These are phyloP conservation scores for Centroberyx gerrardi DNA, from an alignment of 2,797 vertebrate species.

Conservation along the genomic window DNA sequence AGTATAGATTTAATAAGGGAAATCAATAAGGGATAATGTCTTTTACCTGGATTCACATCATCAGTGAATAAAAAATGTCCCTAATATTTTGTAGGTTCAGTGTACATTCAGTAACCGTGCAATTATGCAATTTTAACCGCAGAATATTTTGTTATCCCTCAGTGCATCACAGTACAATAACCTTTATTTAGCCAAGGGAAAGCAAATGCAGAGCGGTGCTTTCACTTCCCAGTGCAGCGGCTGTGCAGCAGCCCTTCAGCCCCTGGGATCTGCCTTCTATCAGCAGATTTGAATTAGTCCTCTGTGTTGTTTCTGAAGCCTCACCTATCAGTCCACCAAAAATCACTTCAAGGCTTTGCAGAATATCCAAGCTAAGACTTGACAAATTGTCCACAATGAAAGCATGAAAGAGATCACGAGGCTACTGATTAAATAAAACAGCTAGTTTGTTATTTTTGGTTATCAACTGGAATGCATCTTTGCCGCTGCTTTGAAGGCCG, in stretches of 20 bases:
- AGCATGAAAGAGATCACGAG: background rate
- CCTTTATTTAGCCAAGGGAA: slow-evolving; percentile 17
- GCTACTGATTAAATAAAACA: background rate
- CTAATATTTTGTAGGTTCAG: no score
- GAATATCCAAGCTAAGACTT: slow-evolving; percentile 3
- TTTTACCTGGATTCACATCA: no score
- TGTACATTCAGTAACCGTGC: no score
- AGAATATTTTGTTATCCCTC: background rate
- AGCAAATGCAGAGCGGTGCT: slow-evolving; percentile 8
- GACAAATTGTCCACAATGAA: background rate
- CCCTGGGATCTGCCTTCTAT: slow-evolving; percentile 2
- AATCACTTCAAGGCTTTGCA: background rate
- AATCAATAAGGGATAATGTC: no score
- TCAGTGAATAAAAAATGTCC: no score
- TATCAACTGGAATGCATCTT: background rate
- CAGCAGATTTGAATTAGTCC: slow-evolving; percentile 25
- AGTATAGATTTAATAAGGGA: no score
- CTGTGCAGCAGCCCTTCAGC: slow-evolving; percentile 4
- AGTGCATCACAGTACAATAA: background rate
- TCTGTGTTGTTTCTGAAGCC: slow-evolving; percentile 19
- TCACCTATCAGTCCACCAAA: slow-evolving; percentile 8
- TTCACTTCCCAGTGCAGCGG: background rate
- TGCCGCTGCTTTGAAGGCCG: background rate
- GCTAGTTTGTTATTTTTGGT: background rate
- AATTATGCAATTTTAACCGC: background rate